phyloP scores from a whole-genome alignment of 2,888 invertebrate species.

The Noctua janthina region DNA sequence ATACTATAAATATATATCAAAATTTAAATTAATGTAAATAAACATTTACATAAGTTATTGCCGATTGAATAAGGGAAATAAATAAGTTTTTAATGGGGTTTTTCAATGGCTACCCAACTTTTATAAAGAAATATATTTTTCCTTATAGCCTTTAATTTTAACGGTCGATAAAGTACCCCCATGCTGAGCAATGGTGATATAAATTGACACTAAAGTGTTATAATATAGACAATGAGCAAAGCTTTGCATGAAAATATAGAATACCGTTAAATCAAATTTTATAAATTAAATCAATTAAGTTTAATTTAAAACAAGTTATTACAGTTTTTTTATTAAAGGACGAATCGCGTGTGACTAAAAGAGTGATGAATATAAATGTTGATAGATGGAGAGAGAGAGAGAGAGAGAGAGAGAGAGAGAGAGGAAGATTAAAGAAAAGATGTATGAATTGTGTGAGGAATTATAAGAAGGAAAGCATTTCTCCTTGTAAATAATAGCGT shows the following conservation, averaged over 20 bases:
- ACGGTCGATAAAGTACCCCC: not conserved
- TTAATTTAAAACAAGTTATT: not conserved
- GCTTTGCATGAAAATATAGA: not conserved
- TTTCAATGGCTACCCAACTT: too few species aligned
- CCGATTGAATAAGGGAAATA: not conserved
- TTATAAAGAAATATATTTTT: not conserved
- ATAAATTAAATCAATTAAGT: not conserved
- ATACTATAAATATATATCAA: too few species aligned
- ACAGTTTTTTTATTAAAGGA: not conserved
- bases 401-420: too few species aligned
- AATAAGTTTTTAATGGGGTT: not conserved
- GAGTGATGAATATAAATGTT: too few species aligned
- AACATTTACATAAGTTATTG: not conserved
- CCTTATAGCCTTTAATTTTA: not conserved
- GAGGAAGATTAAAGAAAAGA: too few species aligned
- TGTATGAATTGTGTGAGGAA: too few species aligned
- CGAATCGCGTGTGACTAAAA: too few species aligned
- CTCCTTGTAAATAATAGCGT: too few species aligned
- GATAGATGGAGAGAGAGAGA: too few species aligned
- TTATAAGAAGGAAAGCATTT: too few species aligned
- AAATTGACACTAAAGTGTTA: not conserved
- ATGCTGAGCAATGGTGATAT: not conserved
- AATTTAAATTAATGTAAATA: too few species aligned
- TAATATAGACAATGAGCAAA: not conserved
- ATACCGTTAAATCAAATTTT: not conserved